Conservation (phyloP, 2,113 vertebrate species). For the Amblyornis subalaris region DNA sequence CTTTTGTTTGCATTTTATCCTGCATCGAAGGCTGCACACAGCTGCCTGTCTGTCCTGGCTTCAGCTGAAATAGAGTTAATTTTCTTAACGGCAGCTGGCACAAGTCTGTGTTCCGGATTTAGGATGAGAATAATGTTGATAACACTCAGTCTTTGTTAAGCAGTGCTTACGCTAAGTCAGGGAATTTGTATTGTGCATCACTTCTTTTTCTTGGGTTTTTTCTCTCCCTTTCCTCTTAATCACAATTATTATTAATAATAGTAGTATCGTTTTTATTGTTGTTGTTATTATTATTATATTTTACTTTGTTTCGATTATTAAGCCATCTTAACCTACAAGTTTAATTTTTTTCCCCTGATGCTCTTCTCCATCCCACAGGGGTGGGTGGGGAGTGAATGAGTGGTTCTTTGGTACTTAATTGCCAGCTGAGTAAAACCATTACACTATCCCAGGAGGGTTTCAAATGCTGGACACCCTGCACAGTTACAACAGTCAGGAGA, state of each 20-base stretch:
- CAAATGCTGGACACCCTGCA: not conserved
- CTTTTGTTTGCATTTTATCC: not conserved
- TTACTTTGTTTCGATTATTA: not conserved
- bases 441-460: not conserved
- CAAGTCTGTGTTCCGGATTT: not conserved
- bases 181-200: not conserved
- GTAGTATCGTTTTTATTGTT: too few species aligned
- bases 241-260: not conserved
- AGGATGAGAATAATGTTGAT: not conserved
- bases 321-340: not conserved
- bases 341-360: not conserved
- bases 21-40: rapidly evolving
- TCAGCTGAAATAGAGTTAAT: not conserved
- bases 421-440: not conserved
- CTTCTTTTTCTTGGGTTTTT: not conserved
- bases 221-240: not conserved
- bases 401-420: not conserved
- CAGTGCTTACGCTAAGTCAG: not conserved
- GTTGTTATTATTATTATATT: not conserved
- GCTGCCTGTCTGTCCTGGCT: not conserved
- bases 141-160: not conserved
- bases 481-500: not conserved
- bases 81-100: not conserved
- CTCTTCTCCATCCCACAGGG: not conserved
- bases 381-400: not conserved